Conservation (phyloP, 2,797 vertebrate genomes). For the Pristis pectinata region DNA sequence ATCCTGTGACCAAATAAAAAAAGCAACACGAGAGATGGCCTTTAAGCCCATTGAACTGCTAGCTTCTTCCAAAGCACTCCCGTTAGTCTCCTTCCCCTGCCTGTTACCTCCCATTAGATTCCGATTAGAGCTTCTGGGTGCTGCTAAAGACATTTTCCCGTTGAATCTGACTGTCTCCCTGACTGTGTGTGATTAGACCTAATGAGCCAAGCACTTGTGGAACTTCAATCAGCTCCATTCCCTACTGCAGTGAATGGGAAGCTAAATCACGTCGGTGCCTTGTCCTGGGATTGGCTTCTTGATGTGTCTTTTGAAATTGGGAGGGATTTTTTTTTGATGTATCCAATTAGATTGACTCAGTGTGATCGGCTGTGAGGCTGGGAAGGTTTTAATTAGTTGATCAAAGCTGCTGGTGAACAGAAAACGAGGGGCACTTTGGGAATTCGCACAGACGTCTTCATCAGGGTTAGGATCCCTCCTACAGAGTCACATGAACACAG, state of each 20-base stretch:
- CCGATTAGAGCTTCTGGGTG: not conserved
- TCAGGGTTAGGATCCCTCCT: conserved; percentile 80
- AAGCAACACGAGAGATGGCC: too few species aligned
- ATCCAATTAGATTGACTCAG: conserved; percentile 77
- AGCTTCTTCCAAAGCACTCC: too few species aligned
- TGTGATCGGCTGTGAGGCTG: conserved; percentile 76
- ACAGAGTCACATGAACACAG: conserved; percentile 81
- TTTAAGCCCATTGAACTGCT: too few species aligned
- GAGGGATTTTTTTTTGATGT: not conserved
- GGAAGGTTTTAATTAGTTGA: conserved; percentile 81
- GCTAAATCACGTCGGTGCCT: not conserved
- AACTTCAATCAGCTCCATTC: not conserved
- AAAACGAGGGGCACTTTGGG: conserved; percentile 78
- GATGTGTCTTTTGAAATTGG: not conserved
- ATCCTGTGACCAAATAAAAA: too few species aligned
- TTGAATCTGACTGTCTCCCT: not conserved
- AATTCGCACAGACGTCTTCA: conserved; percentile 82
- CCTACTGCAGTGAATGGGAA: not conserved
- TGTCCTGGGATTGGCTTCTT: not conserved
- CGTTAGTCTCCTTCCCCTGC: too few species aligned
- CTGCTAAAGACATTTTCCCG: not conserved
- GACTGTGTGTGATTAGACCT: not conserved
- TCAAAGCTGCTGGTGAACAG: conserved; percentile 77
- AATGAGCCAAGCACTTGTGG: not conserved
- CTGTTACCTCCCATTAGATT: too few species aligned